Percentiles rank a stretch among this genome's conserved stretches.
Conservation (phyloP, 2,797 vertebrate species). For the Chrosomus eos region DNA sequence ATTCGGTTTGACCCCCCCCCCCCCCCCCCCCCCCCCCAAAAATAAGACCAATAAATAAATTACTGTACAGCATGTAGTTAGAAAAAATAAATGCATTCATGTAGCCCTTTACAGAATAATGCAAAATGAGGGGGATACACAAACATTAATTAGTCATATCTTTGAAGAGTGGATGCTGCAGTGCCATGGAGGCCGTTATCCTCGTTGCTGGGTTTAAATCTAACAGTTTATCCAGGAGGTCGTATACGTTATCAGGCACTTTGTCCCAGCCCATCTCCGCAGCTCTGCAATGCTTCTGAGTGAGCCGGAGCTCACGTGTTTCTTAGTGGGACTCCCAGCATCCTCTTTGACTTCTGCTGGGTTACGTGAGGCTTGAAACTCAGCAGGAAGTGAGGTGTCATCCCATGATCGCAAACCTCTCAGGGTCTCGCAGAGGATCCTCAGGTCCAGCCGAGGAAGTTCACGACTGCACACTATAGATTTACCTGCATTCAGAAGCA, state of each 20-base stretch:
- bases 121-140: not conserved
- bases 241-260: conserved; percentile 88
- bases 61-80: not conserved
- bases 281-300: conserved; percentile 1
- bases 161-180: conserved; percentile 88
- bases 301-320: not conserved
- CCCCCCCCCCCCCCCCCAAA: too few relatives aligned
- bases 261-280: conserved; percentile 81
- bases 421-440: conserved; percentile 88
- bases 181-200: conserved; percentile 87
- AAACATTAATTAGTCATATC: conserved; percentile 60
- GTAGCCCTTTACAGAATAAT: not conserved
- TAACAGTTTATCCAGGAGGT: conserved; percentile 90
- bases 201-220: conserved; percentile 93
- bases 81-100: conserved; percentile 1
- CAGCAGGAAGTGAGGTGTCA: conserved; percentile 45
- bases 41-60: conserved; percentile 1
- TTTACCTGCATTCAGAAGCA: conserved; percentile 80
- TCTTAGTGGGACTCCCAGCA: not conserved
- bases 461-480: conserved; percentile 90
- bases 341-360: conserved; percentile 34
- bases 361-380: conserved; percentile 38
- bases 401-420: conserved; percentile 72
- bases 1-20: not conserved
- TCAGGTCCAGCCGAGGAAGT: conserved; percentile 89